Evolutionary conservation across 2,888 invertebrate species (phyloP), one percentile per base, ranked within the genome.

Genomic region (Harpagoxenus sublaevis): DNA sequence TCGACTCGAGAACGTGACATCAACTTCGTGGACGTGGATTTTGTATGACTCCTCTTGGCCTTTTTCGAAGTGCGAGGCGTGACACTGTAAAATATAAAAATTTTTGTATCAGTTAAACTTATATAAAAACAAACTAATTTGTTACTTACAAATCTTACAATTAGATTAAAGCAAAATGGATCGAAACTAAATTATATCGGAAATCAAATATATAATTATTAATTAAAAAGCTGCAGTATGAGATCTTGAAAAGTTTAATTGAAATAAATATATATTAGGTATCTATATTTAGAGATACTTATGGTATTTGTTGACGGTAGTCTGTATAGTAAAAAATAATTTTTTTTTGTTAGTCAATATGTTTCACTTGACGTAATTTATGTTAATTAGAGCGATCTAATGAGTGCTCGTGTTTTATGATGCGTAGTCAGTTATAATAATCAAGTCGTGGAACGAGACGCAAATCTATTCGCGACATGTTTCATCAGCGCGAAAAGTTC

Each of bases 1-100:
- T 74, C 79, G 60, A 39, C 74, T 79, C 28, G 48, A 79, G 79
- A 79, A 48, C 48, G 60, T 79, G 75, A 79, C 48, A 48, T 79
- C 79, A 79, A 74, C 48, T 35, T 74, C n/a, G 48, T 48, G 18
- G 48, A 60, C 35, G 18, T 23, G 23, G 23, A 68, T 66, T 55
- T 51, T 31, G 35, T 35, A 35, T 35, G 23, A 57, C 6, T n/a
- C 23, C 6, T n/a, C 23, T 60, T 45, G 1, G n/a, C 8, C 2
- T 68, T 39, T 42, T 78, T 45, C 18, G 1, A 74, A n/a, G 10
- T 31, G 60, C 60, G 28, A 74, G 18, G 3, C 12, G 23, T 45
- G 18, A 9, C 9, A 31, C 5, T 28, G 39, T 6, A 39, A 9
- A 55, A 70, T 62, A n/a, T 45, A 63, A 23, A 39, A 39, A 31